phyloP scores from a whole-genome alignment of 2,888 invertebrate species.

The Ophion obscuratus region DNA sequence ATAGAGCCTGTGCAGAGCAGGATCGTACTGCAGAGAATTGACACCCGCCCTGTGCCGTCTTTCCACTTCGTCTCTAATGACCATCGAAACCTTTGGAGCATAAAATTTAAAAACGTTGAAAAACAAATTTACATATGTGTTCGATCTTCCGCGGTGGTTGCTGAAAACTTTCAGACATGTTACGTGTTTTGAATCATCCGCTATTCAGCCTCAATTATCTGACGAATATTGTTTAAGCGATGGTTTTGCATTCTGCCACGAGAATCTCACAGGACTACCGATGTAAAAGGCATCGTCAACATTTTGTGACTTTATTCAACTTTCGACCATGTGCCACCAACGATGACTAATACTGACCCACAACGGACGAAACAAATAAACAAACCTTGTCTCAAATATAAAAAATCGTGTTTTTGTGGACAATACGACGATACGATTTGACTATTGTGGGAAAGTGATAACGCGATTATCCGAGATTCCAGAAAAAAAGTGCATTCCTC shows the following conservation, averaged over 20 bases:
- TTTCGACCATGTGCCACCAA: too few relatives aligned
- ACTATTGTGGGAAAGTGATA: not conserved
- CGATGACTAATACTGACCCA: not conserved
- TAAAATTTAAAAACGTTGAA: slow-evolving; percentile 54
- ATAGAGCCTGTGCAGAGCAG: slow-evolving; percentile 93
- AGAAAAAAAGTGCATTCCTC: not conserved
- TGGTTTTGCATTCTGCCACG: not conserved
- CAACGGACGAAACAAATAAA: not conserved
- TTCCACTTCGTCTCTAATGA: slow-evolving; percentile 98
- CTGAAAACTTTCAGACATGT: not conserved
- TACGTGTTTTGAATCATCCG: not conserved
- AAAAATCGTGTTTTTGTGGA: not conserved
- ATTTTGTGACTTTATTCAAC: too few relatives aligned
- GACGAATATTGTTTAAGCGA: not conserved
- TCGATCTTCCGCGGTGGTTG: not conserved
- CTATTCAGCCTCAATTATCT: not conserved
- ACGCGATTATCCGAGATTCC: not conserved
- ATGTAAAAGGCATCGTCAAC: not conserved
- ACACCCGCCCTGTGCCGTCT: slow-evolving; percentile 97
- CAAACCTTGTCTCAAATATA: not conserved
- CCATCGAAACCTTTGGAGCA: slow-evolving; percentile 95
- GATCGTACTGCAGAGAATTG: slow-evolving; percentile 97
- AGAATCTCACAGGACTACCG: not conserved
- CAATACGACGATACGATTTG: not conserved
- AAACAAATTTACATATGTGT: not conserved